Base-by-base conservation (phyloP, 2,113 vertebrate species). In the Ciconia maguari region DNA sequence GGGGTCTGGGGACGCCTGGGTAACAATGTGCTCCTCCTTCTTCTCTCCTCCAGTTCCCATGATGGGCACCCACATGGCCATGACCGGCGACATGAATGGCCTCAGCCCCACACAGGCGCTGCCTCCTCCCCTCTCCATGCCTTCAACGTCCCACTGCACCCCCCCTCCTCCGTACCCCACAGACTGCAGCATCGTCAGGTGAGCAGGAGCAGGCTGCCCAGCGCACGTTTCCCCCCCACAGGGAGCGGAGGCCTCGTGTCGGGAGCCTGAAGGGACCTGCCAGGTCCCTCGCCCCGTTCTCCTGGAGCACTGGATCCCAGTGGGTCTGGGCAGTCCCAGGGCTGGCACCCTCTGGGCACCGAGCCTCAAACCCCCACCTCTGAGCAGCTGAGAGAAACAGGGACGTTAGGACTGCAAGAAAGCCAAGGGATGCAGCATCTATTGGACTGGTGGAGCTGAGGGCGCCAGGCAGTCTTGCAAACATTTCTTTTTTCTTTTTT, bases 171-270 rank as follows among this genome's bases (percentile, higher is more conserved):
- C 99, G 62, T 99, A 99, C 98, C 99, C 99, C 89, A 99, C 99
- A 98, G 99, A 99, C 98, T 99, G 99, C 99, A 99, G 99, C 98
- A 99, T 99, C 94, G 99, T 99, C 98, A 99, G 99, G 99, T 99
- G 99, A 98, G 98, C 96, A 0, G 90, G 87, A 88, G 87, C 90
- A 93, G 72, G 66, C 77, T 68, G 77, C 71, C 75, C 1, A 0
- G 54, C 0, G 1, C 79, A 65, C 7, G 0, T 27, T 72, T 74
- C 74, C 81, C 61, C 61, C 34, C 17, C 0, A 0, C 17, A 20
- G 78, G 41, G n/a, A 83, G 18, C 4, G 4, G 52, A 84, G 38
- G 24, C 41, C 71, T 61, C 1, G 0, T 38, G 22, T 58, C 3
- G 4, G 80, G 72, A 86, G 49, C 78, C 44, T n/a, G 36, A 70